These are phyloP conservation scores for Geotrupes spiniger DNA, from an alignment of 2,888 invertebrate genomes.

Conservation along the genomic window DNA sequence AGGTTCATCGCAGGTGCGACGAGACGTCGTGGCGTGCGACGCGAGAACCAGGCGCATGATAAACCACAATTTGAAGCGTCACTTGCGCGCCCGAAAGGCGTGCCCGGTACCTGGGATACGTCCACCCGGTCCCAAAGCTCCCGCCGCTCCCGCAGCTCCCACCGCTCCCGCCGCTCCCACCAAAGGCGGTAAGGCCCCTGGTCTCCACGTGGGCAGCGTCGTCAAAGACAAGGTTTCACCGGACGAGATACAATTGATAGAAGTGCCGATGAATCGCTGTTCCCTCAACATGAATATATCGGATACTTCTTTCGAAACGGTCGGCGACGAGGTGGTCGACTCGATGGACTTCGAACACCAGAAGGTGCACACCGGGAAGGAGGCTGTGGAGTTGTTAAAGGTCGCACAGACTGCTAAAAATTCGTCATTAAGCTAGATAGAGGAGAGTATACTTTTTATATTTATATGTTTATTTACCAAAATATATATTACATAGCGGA, in stretches of 20 bases:
- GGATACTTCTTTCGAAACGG: constrained; percentile 46
- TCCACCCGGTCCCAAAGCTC: neutral
- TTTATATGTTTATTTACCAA: constrained; percentile 4
- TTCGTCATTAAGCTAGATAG: neutral
- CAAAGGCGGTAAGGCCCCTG: constrained; percentile 18
- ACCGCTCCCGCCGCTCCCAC: neutral
- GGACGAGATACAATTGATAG: constrained; percentile 40
- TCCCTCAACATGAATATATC: constrained; percentile 41
- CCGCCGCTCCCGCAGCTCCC: no score
- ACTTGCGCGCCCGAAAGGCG: neutral
- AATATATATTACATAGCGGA: constrained; percentile 2
- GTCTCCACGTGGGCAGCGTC: constrained; percentile 36
- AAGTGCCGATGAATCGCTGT: constrained; percentile 42
- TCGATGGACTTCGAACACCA: constrained; percentile 42
- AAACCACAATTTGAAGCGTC: constrained; percentile 12
- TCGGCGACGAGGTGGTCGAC: constrained; percentile 47
- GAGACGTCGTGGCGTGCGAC: constrained; percentile 1
- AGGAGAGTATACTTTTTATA: neutral
- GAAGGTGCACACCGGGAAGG: constrained; percentile 38
- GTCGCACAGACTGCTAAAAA: constrained; percentile 10
- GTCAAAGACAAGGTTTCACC: constrained; percentile 39
- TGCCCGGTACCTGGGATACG: no score
- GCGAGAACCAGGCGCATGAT: constrained; percentile 11
- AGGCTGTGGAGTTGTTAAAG: constrained; percentile 22
- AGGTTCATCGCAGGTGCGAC: constrained; percentile 8